Percentiles rank a stretch among this genome's conserved stretches.
These are phyloP conservation scores for Acanthurus leucopareius DNA, from an alignment of 2,797 vertebrate species.

Conservation along the genomic window DNA sequence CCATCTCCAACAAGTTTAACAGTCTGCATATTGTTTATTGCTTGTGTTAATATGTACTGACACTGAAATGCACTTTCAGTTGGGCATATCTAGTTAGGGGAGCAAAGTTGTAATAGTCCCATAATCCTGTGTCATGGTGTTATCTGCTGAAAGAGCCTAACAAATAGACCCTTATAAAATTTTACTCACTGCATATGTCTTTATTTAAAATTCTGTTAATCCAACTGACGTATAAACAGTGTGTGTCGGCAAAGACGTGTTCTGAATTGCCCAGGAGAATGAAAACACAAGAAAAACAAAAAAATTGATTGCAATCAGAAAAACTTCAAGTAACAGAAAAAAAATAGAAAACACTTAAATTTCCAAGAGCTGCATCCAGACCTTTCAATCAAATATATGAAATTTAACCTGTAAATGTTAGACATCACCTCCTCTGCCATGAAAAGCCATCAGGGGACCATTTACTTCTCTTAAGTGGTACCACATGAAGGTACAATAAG, in stretches of 20 bases:
- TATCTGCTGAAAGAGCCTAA: neutral
- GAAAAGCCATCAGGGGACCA: conserved; percentile 16
- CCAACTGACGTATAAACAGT: neutral
- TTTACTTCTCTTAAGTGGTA: conserved; percentile 11
- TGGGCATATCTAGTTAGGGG: no score
- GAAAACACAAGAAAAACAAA: neutral
- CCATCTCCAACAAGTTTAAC: no score
- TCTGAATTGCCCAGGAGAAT: neutral
- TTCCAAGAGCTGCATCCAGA: neutral
- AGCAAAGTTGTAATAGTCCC: no score
- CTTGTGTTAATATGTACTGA: no score
- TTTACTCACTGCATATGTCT: neutral
- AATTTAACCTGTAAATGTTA: neutral
- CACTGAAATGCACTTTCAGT: no score
- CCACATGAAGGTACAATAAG: conserved; percentile 46
- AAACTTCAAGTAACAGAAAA: no score
- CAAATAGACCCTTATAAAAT: neutral
- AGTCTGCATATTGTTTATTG: no score
- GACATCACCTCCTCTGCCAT: neutral
- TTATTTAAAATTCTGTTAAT: neutral
- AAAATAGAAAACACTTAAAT: no score
- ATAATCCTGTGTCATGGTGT: no score
- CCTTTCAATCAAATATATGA: conserved; percentile 9
- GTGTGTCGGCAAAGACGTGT: neutral
- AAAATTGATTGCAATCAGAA: neutral